Percentiles rank a stretch among this genome's conserved stretches.
Evolutionary conservation across 1,140 invertebrate genomes (phyloP).

Genomic region (Atta texana): DNA sequence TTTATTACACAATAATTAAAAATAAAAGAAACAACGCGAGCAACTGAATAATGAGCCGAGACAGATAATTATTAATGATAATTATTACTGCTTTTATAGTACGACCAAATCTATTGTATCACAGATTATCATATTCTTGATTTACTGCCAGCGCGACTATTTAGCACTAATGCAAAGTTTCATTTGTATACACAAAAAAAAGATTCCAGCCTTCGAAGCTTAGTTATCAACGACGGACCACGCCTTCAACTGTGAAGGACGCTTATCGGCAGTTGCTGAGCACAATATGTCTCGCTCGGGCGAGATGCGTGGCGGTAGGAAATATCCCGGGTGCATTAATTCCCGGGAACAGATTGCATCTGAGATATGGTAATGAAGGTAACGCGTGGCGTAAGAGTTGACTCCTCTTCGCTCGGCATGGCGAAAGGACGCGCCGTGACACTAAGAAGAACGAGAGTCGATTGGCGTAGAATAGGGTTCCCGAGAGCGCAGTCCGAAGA

Average conservation of each 20-base stretch:
- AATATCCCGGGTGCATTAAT: conserved; percentile 85
- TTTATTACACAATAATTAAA: conserved; percentile 2
- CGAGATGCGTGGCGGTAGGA: conserved; percentile 76
- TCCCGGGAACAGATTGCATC: conserved; percentile 84
- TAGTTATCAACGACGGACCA: conserved; percentile 12
- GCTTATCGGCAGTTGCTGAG: conserved; percentile 29
- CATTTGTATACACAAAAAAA: neutral
- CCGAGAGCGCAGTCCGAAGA: conserved; percentile 71
- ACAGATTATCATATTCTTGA: neutral
- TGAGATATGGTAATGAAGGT: conserved; percentile 86
- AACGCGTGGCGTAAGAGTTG: conserved; percentile 84
- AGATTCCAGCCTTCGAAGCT: neutral
- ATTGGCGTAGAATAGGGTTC: conserved; percentile 83
- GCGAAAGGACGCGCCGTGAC: conserved; percentile 78
- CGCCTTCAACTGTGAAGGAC: conserved; percentile 38
- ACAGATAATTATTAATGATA: neutral
- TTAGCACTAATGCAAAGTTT: conserved; percentile 2
- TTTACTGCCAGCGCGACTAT: neutral
- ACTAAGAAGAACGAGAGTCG: conserved; percentile 84
- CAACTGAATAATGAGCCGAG: neutral
- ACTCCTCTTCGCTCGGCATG: conserved; percentile 76
- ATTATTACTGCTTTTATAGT: neutral
- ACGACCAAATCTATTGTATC: neutral
- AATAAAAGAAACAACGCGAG: neutral
- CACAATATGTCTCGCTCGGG: conserved; percentile 70